Base-by-base conservation (phyloP, 2,888 invertebrate genomes). In the Brachycybe producta region DNA sequence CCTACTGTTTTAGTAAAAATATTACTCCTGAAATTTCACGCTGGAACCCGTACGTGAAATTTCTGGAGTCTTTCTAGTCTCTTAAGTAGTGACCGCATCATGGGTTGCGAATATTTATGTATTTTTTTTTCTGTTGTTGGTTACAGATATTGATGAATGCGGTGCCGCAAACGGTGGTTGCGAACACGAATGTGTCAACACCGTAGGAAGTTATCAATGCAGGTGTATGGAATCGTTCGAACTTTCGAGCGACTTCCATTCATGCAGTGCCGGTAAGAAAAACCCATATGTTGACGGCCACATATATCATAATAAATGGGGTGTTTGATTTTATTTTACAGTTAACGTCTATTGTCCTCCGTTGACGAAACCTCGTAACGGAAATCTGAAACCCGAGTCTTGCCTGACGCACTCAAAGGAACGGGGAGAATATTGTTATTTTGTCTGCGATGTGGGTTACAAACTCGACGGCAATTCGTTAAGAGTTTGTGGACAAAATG, bases 391-490 rank as follows among this genome's bases (percentile, higher is more conserved):
- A 19, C 46, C 46, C 17, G 11, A 34, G 4, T 46, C 46, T n/a
- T 46, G 48, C 39, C 4, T 40, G 11, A 8, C 5, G 19, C 39
- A 39, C 21, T 39, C 24, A 1, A 39, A 48, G 28, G 43, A 43
- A 43, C 17, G 19, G 40, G 50, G 50, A 19, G 35, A 52, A 15
- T 11, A 34, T 4, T 75, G 75, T 59, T 64, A 68, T 55, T 59
- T 72, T 54, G 68, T 69, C 62, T 75, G 75, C 58, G 66, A 69
- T 48, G 63, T 66, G 56, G 78, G 76, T 5, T 78, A 69, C 58
- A 70, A 67, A 57, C 61, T 78, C 21, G 64, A 69, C 40, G 78
- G 78, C 26, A 67, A 73, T 11, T 63, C 71, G 19, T 63, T 69
- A 24, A 66, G 72, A 47, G 67, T 65, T 53, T 79, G 79, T 57